A percentile compares a stretch with the other conserved stretches of the same genome.
phyloP scores from a whole-genome alignment of 1,140 invertebrate species.

The Pogonus chalceus region DNA sequence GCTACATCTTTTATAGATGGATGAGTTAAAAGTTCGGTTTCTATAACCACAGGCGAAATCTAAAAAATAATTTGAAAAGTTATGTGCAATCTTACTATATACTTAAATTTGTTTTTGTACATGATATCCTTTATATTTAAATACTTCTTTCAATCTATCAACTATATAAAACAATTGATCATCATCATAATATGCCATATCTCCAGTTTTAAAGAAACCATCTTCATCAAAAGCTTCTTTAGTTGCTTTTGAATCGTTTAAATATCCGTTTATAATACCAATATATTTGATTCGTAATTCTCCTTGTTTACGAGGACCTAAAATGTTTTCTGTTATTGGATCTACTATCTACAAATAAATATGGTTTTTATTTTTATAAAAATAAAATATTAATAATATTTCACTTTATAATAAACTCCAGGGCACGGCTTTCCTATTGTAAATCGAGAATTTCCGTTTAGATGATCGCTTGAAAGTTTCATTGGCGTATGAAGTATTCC shows the following conservation, averaged over 20 bases:
- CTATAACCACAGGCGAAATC: slow-evolving; percentile 43
- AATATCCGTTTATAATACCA: slow-evolving; percentile 33
- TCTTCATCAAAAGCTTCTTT: slow-evolving; percentile 45
- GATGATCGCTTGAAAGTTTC: background rate
- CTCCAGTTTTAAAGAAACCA: slow-evolving; percentile 55
- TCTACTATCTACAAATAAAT: slow-evolving; percentile 43
- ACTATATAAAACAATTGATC: slow-evolving; percentile 53
- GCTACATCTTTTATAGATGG: slow-evolving; percentile 50
- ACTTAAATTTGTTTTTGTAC: background rate
- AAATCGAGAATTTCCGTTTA: background rate
- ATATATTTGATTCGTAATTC: slow-evolving; percentile 57
- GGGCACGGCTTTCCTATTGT: background rate
- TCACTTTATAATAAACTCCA: background rate
- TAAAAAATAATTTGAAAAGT: slow-evolving; percentile 15
- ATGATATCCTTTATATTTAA: slow-evolving; percentile 55
- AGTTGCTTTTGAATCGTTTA: slow-evolving; percentile 22
- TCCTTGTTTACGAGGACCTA: slow-evolving; percentile 49
- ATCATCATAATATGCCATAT: slow-evolving; percentile 57
- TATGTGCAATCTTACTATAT: background rate
- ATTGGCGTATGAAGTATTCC: background rate
- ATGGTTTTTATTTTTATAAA: too few species aligned
- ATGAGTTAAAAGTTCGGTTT: slow-evolving; percentile 50
- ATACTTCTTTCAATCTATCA: slow-evolving; percentile 63
- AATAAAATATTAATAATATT: background rate
- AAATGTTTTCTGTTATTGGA: slow-evolving; percentile 44